These are phyloP conservation scores for Ellobius talpinus DNA, from an alignment of 2,113 vertebrate genomes.

Conservation along the genomic window DNA sequence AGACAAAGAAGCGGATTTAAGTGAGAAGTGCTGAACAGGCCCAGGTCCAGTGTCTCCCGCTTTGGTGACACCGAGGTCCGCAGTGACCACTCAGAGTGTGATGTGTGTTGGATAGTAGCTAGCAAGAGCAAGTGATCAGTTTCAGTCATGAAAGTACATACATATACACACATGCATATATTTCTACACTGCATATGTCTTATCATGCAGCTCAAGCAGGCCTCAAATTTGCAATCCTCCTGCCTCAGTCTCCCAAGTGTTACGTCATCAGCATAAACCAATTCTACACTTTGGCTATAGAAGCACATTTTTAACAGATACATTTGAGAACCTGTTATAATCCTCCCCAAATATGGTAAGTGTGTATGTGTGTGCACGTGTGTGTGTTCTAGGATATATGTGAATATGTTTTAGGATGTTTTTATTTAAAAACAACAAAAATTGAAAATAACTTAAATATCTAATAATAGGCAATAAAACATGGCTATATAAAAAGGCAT, in stretches of 20 bases:
- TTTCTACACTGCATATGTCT: neutral
- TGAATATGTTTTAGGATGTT: neutral
- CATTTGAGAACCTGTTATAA: neutral
- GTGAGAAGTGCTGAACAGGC: neutral
- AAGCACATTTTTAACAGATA: neutral
- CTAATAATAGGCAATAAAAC: neutral
- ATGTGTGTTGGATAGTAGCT: neutral
- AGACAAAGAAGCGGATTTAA: neutral
- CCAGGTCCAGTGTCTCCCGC: neutral
- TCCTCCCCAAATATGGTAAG: conserved; percentile 7
- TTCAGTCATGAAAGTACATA: neutral
- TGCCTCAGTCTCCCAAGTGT: neutral
- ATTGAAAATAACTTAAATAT: neutral
- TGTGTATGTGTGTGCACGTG: neutral
- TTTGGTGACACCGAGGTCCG: neutral
- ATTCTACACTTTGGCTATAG: neutral
- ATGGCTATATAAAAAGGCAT: neutral
- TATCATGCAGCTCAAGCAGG: neutral
- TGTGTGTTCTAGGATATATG: neutral
- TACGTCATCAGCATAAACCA: neutral
- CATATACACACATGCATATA: no score
- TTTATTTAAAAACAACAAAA: conserved; percentile 2
- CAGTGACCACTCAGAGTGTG: neutral
- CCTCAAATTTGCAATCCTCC: neutral
- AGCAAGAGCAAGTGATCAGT: neutral